Evolutionary conservation across 2,113 vertebrate genomes (phyloP).

Genomic region (Phaethornis superciliosus): DNA sequence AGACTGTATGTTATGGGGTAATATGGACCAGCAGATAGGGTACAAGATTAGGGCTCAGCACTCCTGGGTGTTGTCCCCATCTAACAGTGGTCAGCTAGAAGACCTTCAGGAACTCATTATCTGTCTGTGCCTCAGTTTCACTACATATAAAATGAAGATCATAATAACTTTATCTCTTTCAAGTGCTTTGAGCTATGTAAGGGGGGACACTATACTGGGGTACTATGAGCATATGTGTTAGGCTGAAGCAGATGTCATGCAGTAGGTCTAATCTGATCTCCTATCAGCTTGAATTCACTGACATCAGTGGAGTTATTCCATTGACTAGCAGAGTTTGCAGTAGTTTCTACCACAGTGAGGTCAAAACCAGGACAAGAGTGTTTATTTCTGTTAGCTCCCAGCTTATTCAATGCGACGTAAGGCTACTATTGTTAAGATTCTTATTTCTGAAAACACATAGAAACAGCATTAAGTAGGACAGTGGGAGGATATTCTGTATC

Average conservation of each 20-base stretch:
- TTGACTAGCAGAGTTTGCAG: neutral
- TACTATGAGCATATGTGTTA: neutral
- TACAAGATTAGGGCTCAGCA: neutral
- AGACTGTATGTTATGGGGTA: neutral
- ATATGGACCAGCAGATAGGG: rapidly evolving
- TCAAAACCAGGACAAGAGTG: neutral
- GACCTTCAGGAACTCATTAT: neutral
- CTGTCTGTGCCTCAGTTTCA: neutral
- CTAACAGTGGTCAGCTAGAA: neutral
- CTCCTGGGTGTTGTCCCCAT: neutral
- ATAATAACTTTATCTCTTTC: neutral
- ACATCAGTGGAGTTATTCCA: neutral
- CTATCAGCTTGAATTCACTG: rapidly evolving
- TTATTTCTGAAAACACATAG: neutral
- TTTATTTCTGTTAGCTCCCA: neutral
- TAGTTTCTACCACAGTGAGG: neutral
- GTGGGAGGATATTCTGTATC: neutral
- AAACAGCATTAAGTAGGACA: neutral
- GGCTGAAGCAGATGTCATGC: neutral
- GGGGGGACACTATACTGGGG: neutral
- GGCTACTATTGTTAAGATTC: neutral
- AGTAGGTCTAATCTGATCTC: neutral
- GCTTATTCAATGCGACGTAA: neutral
- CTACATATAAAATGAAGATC: neutral
- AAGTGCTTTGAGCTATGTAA: neutral